phyloP scores from a whole-genome alignment of 2,113 vertebrate species.

The Xiphophorus hellerii region DNA sequence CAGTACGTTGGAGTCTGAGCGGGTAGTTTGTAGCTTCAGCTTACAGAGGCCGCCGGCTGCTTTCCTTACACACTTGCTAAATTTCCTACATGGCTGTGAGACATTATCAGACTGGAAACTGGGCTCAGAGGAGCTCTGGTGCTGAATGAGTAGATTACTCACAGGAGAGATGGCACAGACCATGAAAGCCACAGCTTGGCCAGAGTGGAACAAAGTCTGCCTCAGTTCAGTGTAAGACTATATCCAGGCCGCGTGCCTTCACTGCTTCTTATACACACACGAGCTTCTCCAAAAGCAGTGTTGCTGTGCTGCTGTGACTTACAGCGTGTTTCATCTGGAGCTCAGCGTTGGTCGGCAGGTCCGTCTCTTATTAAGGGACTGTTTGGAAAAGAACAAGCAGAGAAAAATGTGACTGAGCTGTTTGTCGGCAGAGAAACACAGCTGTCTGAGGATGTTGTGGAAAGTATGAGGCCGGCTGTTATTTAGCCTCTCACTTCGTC shows the following conservation, averaged over 20 bases:
- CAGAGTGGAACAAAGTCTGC: conserved; percentile 73
- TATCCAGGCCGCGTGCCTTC: conserved; percentile 31
- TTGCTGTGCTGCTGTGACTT: conserved; percentile 57
- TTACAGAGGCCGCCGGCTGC: conserved; percentile 30
- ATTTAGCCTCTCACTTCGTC: conserved; percentile 55
- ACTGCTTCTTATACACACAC: conserved; percentile 12
- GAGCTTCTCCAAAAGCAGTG: conserved; percentile 28
- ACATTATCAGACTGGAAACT: conserved; percentile 77
- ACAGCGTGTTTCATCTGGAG: conserved; percentile 74
- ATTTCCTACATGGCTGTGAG: conserved; percentile 65
- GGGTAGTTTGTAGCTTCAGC: conserved; percentile 49
- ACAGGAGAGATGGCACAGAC: conserved; percentile 68
- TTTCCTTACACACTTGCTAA: conserved; percentile 44
- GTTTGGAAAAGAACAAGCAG: conserved; percentile 66
- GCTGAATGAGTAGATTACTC: conserved; percentile 69
- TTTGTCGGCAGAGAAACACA: conserved; percentile 51
- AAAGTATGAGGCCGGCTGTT: conserved; percentile 69
- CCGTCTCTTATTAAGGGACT: conserved; percentile 60
- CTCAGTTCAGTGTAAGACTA: conserved; percentile 67
- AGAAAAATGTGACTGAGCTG: conserved; percentile 51
- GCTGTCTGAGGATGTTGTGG: conserved; percentile 61
- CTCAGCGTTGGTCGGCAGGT: conserved; percentile 34
- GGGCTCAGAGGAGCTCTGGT: conserved; percentile 46
- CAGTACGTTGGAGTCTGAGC: conserved; percentile 14
- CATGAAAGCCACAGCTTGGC: conserved; percentile 48